phyloP scores from a whole-genome alignment of 2,797 vertebrate species.

The Xenops minutus region DNA sequence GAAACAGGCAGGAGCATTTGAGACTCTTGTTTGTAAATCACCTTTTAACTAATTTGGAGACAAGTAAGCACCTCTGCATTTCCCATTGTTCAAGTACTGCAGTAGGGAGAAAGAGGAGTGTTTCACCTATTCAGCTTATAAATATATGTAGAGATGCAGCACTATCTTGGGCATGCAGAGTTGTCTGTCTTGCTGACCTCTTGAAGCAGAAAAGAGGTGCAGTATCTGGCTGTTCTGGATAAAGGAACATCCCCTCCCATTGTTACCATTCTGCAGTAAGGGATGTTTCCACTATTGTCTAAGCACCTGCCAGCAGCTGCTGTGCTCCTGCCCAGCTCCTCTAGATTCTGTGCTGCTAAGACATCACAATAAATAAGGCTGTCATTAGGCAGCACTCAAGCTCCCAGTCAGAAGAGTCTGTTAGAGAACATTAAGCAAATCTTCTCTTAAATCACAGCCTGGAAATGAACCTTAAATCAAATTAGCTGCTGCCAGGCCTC shows the following conservation, averaged over 20 bases:
- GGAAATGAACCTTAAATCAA: conserved; percentile 74
- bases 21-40: neutral
- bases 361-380: conserved; percentile 63
- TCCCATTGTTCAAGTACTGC: neutral
- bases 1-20: neutral
- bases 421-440: conserved; percentile 72
- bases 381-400: conserved; percentile 68
- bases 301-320: conserved; percentile 29
- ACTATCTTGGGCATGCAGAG: neutral
- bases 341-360: conserved; percentile 12
- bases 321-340: neutral
- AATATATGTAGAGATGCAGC: neutral
- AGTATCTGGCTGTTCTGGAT: neutral
- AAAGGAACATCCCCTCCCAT: neutral
- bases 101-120: neutral
- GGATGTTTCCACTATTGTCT: neutral
- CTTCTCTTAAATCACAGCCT: conserved; percentile 69
- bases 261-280: neutral
- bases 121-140: rapidly evolving
- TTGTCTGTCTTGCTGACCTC: neutral
- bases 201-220: neutral
- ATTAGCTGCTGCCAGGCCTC: conserved; percentile 66
- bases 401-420: conserved; percentile 69
- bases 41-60: neutral
- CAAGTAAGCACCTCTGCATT: neutral